Base-by-base conservation (phyloP, 2,797 vertebrate species). In the Danio choprae region DNA sequence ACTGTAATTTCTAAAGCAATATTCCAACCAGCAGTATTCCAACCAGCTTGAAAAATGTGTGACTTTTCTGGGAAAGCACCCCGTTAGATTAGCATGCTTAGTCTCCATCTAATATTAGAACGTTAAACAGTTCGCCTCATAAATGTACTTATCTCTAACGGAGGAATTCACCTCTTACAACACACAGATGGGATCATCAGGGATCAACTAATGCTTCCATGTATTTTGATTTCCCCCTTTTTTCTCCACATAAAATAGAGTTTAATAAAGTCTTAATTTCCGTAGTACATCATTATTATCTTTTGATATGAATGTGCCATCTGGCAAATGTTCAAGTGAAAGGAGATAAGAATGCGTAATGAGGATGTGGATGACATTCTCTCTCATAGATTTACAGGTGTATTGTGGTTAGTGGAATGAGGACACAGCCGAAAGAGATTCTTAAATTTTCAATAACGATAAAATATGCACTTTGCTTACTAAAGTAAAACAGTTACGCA, bases 241-340 rank as follows among this genome's bases (percentile, higher is more conserved):
- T 87, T 85, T 77, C 40, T 75, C 50, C 60, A 58, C 86, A 87
- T 91, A 89, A 93, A 94, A 90, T 90, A 90, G 88, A 88, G 90
- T 94, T 93, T 93, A 92, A 94, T 93, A 90, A 94, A 89, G 91
- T 90, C 93, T 92, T 94, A 92, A 94, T 93, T 93, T 94, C 90
- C 90, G 91, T 90, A 91, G 90, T 88, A 94, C 91, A 93, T 93
- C 91, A 93, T 94, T 93, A 93, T 94, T 93, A 94, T 91, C 92
- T 91, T 92, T 92, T 92, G 92, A 94, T 93, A 91, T 88, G 86
- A 74, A 88, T 46, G 85, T 88, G 89, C 92, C 93, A 94, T 95
- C 93, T 94, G 93, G 91, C 91, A 90, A 90, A 93, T 89, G 91
- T 90, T 93, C 89, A 90, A 90, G 90, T 87, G 86, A 88, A 86